phyloP scores from a whole-genome alignment of 2,888 invertebrate genomes.

The Campaea margaritaria region DNA sequence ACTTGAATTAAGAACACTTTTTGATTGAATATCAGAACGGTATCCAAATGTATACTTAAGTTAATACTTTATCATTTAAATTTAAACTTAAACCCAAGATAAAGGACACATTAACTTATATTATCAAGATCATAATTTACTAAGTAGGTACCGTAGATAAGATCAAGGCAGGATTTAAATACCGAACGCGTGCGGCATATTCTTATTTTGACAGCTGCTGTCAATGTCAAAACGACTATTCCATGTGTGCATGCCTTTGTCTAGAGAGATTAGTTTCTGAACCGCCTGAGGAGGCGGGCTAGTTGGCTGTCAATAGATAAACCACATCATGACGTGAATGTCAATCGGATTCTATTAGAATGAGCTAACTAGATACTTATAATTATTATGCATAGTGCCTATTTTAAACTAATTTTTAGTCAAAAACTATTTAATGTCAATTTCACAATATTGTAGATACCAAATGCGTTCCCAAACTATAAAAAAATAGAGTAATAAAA shows the following conservation, averaged over 20 bases:
- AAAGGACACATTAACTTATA: conserved; percentile 16
- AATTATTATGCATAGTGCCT: neutral
- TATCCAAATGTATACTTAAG: too few species aligned
- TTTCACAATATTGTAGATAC: too few species aligned
- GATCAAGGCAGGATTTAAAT: conserved; percentile 41
- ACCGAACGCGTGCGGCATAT: conserved; percentile 42
- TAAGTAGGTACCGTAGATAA: conserved; percentile 34
- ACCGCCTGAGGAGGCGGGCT: conserved; percentile 24
- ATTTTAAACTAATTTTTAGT: neutral
- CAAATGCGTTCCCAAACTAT: too few species aligned
- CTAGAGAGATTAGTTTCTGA: conserved; percentile 35
- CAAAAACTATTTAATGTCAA: too few species aligned
- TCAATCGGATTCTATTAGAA: neutral
- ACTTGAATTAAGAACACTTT: too few species aligned
- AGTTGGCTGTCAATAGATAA: conserved; percentile 19
- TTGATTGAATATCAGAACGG: too few species aligned
- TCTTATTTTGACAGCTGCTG: conserved; percentile 45
- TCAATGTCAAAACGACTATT: conserved; percentile 44
- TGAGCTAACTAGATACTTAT: neutral
- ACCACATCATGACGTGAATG: conserved; percentile 16
- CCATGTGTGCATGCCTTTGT: conserved; percentile 38
- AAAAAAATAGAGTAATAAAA: too few species aligned
- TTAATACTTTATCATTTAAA: neutral
- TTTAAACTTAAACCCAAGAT: conserved; percentile 5
- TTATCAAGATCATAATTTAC: conserved; percentile 35